phyloP scores from a whole-genome alignment of 2,797 vertebrate species.

The Babyrousa celebensis region DNA sequence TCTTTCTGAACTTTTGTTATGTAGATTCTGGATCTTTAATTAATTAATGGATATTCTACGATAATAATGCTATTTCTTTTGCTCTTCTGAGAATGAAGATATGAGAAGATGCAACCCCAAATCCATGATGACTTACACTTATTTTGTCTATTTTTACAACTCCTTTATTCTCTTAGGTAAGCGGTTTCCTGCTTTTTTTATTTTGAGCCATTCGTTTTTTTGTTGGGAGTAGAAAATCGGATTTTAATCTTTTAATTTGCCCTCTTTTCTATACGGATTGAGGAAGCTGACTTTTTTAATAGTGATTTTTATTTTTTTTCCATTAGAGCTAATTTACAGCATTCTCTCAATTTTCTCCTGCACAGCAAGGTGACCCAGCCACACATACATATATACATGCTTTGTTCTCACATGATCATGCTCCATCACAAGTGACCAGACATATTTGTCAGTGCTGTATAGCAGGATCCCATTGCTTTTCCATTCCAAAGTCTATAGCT shows the following conservation, averaged over 20 bases:
- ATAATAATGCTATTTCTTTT: conserved; percentile 46
- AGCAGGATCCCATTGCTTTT: too few relatives aligned
- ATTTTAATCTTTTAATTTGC: background rate
- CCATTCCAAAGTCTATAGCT: too few relatives aligned
- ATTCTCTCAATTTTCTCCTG: too few relatives aligned
- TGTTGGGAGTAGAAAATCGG: background rate
- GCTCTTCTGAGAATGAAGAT: conserved; percentile 74
- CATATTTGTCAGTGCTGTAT: too few relatives aligned
- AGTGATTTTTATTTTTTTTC: background rate
- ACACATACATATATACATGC: too few relatives aligned
- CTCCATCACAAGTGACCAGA: too few relatives aligned
- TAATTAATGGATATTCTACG: conserved; percentile 75
- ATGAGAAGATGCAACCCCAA: conserved; percentile 65
- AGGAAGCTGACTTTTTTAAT: background rate
- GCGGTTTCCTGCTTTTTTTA: background rate
- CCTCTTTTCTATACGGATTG: background rate
- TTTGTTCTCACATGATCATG: too few relatives aligned
- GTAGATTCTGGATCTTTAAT: conserved; percentile 84
- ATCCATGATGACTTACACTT: conserved; percentile 53
- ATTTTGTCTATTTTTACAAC: conserved; percentile 71
- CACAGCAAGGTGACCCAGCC: too few relatives aligned
- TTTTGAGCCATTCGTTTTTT: background rate
- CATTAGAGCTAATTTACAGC: too few relatives aligned
- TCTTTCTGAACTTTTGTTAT: conserved; percentile 83
- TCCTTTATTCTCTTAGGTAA: background rate